phyloP scores from a whole-genome alignment of 2,113 vertebrate genomes.

The Phalacrocorax brasilianus region DNA sequence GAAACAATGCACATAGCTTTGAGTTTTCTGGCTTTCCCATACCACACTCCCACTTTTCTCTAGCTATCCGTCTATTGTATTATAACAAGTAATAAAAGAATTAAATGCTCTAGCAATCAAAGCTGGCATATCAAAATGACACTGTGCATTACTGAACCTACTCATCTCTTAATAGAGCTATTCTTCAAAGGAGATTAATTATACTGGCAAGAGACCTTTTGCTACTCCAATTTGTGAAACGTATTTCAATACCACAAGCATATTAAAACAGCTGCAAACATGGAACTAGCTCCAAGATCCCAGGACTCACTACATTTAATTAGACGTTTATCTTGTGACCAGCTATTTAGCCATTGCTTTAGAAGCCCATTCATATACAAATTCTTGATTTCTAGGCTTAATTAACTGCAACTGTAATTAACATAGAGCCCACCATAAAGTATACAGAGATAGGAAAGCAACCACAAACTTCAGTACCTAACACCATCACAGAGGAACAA shows the following conservation, averaged over 20 bases:
- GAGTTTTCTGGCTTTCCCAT: background rate
- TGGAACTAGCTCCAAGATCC: slow-evolving; percentile 9
- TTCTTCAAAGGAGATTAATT: slow-evolving; percentile 58
- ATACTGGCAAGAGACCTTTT: slow-evolving; percentile 43
- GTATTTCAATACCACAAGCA: slow-evolving; percentile 30
- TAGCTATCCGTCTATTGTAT: background rate
- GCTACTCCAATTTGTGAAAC: slow-evolving; percentile 36
- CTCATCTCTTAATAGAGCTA: slow-evolving; percentile 42
- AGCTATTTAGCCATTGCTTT: slow-evolving; percentile 14
- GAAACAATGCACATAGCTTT: background rate
- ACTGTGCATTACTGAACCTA: slow-evolving; percentile 27
- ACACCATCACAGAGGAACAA: background rate
- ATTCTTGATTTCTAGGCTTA: background rate
- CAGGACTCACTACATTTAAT: slow-evolving; percentile 29
- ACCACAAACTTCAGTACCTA: background rate
- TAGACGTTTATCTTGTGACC: slow-evolving; percentile 18
- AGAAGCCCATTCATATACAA: slow-evolving; percentile 7
- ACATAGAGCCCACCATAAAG: background rate
- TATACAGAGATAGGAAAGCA: background rate
- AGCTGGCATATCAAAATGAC: slow-evolving; percentile 40
- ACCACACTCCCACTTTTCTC: background rate
- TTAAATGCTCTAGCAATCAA: slow-evolving; percentile 42
- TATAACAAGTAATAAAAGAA: slow-evolving; percentile 38
- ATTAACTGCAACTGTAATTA: slow-evolving; percentile 19
- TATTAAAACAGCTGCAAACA: slow-evolving; percentile 47